Base-by-base conservation (phyloP, 1,140 invertebrate species). In the Copidosoma floridanum region DNA sequence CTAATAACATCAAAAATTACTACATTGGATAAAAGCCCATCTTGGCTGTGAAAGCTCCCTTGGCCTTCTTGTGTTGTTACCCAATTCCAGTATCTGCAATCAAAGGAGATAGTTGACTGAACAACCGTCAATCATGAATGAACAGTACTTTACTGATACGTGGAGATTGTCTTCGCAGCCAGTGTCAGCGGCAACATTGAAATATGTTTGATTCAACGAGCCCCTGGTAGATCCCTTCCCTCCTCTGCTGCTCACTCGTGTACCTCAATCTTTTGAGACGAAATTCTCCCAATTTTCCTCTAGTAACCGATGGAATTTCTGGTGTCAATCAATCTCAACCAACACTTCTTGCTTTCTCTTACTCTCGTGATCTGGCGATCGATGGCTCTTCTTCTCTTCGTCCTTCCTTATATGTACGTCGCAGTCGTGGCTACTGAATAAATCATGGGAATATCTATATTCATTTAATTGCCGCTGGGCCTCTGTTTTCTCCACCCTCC, bases 381-480 rank as follows among this genome's bases (percentile, higher is more conserved):
- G 52, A 55, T 55, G 47, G 54, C 54, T 37, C 35, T 8, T 44
- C 29, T 26, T 18, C 37, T 46, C 21, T 20, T n/a, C n/a, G n/a
- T n/a, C n/a, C n/a, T n/a, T n/a, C n/a, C n/a, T n/a, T n/a, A n/a
- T 23, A 27, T 21, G 20, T 46, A 24, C 23, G n/a, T 37, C 32
- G 40, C 24, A n/a, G 27, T 5, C 24, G n/a, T 11, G 7, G 18
- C 52, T 54, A 35, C 23, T 55, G 52, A 61, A 61, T 61, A 61
- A 61, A 61, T 61, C 58, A 61, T 61, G 35, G 51, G 44, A 26
- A 60, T 47, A 60, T 54, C 50, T 20, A 48, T 46, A 60, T 54
- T 60, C 43, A 53, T 59, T 52, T 32, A 41, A 59, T 52, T 24
- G 47, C 18, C 20, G 20, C 38, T 2, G 24, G 18, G 14, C 26